Evolutionary conservation across 2,113 vertebrate species (phyloP), one percentile per base, ranked within the genome.

Genomic region (Lophura nycthemera): DNA sequence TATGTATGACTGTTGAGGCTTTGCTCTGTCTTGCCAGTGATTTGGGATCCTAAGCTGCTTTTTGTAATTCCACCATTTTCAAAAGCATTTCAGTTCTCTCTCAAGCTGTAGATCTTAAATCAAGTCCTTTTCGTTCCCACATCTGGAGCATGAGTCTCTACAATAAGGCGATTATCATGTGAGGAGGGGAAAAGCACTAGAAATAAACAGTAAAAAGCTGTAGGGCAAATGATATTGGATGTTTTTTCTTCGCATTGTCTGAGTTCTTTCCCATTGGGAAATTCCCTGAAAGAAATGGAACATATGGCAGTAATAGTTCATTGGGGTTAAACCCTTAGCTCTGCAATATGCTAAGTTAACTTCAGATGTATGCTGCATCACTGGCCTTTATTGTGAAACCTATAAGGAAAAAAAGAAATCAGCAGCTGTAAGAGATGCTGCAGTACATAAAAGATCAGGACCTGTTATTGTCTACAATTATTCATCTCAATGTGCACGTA

Each of bases 201-300:
- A 95, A 96, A 96, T 95, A 96, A 96, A 95, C 92, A 93, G 86
- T 84, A 91, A 82, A 77, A 93, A 93, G 87, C 96, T 95, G 95
- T 95, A 96, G 93, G 94, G 93, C 88, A 94, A 94, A 96, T 30
- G 40, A 94, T 96, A 94, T 79, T 96, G 88, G 88, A 95, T 95
- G 91, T 96, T 95, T 93, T 84, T 85, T 87, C 93, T 96, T 94
- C 88, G 52, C 86, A 63, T 96, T 95, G 86, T 94, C 95, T 92
- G 93, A 96, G 88, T 95, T 96, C 93, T 95, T 96, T 92, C 64
- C 93, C 95, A 70, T 92, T 97, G 95, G 92, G 92, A 97, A 96
- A 96, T 94, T 92, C 96, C 92, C 95, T 97, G 90, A 94, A 96
- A 96, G 90, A 95, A 95, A 84, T 65, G 89, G 93, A 96, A 94